Evolutionary conservation across 2,888 invertebrate species (phyloP), one percentile per base, ranked within the genome.

Genomic region (Lithosia quadra): DNA sequence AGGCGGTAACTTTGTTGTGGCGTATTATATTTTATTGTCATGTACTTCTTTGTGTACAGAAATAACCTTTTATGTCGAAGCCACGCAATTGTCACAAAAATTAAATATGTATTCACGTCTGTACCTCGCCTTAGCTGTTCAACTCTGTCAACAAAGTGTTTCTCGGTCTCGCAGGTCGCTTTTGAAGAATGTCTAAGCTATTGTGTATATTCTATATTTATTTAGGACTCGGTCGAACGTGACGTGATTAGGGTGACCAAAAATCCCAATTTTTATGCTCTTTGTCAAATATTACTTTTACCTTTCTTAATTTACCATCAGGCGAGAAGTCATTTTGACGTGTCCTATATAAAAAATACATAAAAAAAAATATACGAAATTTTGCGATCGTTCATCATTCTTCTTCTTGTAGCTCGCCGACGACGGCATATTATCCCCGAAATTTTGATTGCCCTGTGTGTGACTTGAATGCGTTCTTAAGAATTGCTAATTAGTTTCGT

Each of bases 201-300:
- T 80, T 78, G 73, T 81, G 81, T 69, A 70, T 76, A 75, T n/a
- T 36, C 36, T 67, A 33, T 70, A 65, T 80, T 80, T 72, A 70
- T 67, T 81, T 76, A 81, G 79, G 79, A 71, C 68, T 33, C 24
- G 21, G 49, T 13, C 53, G 61, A 68, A 72, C 66, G 66, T 75
- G 71, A 78, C 70, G 72, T 73, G 71, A 63, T n/a, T 33, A 36
- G 28, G 59, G 24, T 55, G 22, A 4, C 60, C 67, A 60, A 18
- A 43, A 22, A 21, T 66, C 9, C 10, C 3, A 13, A 43, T 4
- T 28, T 28, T 28, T 4, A 28, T 2, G 28, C 5, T 28, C 28
- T 28, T 28, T 28, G 5, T 28, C 28, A 28, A 5, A 28, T 5
- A 5, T 28, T 28, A n/a, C n/a, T n/a, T n/a, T n/a, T n/a, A n/a